These are phyloP conservation scores for Listronotus oregonensis DNA, from an alignment of 1,140 invertebrate genomes.

Conservation along the genomic window DNA sequence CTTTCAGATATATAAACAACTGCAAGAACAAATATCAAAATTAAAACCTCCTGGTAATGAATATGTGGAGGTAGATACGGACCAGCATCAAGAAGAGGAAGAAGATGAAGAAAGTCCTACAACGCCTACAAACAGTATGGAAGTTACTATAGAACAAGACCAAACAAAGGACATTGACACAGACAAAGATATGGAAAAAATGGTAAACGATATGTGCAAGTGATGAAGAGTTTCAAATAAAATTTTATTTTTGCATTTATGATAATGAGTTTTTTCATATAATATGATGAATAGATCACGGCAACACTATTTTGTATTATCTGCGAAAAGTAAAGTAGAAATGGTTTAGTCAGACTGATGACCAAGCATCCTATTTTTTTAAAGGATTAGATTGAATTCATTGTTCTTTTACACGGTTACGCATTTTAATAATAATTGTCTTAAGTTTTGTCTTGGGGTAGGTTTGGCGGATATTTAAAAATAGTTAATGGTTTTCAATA, in stretches of 20 bases:
- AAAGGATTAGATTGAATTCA: not conserved
- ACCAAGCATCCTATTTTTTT: no score
- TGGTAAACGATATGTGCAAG: conserved; percentile 71
- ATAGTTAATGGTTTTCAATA: no score
- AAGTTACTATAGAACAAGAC: conserved; percentile 41
- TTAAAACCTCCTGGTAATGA: conserved; percentile 62
- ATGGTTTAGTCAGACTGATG: not conserved
- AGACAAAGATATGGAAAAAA: conserved; percentile 75
- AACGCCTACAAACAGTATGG: conserved; percentile 43
- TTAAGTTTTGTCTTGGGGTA: no score
- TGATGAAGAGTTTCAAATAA: conserved; percentile 21
- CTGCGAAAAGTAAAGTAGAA: conserved; percentile 14
- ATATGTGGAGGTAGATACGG: conserved; percentile 4
- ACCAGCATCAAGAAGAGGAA: conserved; percentile 68
- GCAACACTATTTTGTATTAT: not conserved
- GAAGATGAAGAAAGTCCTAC: conserved; percentile 51
- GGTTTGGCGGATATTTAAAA: no score
- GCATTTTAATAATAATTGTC: no score
- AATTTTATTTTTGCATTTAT: conserved; percentile 32
- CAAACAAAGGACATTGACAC: conserved; percentile 60
- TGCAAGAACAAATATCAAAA: conserved; percentile 60
- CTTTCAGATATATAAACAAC: conserved; percentile 64
- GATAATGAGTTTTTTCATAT: conserved; percentile 1
- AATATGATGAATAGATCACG: not conserved
- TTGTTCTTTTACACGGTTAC: not conserved